phyloP scores from a whole-genome alignment of 2,113 vertebrate genomes.

The Cebus imitator region DNA sequence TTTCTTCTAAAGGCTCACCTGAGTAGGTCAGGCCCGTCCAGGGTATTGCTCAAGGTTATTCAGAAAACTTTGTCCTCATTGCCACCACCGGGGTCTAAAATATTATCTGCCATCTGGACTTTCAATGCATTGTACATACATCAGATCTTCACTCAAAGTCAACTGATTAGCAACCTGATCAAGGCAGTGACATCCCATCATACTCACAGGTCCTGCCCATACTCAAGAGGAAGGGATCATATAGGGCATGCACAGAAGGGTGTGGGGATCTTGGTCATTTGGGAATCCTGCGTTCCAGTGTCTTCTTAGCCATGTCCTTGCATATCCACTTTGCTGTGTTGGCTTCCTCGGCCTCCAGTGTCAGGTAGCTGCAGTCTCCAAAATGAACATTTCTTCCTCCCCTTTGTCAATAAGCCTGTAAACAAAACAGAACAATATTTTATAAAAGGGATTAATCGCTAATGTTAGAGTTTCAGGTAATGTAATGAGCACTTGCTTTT shows the following conservation, averaged over 20 bases:
- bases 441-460: not conserved
- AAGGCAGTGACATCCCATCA: not conserved
- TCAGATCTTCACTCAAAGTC: not conserved
- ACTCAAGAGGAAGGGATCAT: not conserved
- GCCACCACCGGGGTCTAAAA: not conserved
- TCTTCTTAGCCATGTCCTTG: fast-evolving
- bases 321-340: not conserved
- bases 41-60: not conserved
- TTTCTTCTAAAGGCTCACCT: not conserved
- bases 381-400: not conserved
- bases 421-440: not conserved
- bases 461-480: not conserved
- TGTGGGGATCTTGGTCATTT: not conserved
- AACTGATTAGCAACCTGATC: not conserved
- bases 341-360: no score
- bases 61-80: not conserved
- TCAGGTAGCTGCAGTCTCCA: not conserved
- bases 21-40: not conserved
- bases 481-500: not conserved
- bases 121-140: not conserved
- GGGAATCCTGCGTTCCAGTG: not conserved
- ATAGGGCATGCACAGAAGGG: not conserved
- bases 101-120: not conserved
- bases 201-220: not conserved
- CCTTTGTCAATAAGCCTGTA: not conserved